Evolutionary conservation across 2,888 invertebrate genomes (phyloP).

Genomic region (Cerceris ruficornis): DNA sequence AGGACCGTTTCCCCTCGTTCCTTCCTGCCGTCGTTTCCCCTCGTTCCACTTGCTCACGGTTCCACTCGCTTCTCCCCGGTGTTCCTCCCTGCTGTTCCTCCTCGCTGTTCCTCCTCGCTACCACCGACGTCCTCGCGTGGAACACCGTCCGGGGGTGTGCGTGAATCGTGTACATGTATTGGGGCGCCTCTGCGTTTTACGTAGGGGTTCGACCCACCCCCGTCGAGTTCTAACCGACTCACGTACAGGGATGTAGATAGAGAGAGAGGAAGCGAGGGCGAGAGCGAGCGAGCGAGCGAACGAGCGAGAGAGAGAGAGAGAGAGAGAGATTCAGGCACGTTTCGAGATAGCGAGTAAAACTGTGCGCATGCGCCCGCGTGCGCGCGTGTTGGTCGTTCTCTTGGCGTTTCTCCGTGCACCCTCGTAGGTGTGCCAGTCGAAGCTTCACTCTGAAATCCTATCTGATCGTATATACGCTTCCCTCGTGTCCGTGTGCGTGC

Average conservation of each 20-base stretch:
- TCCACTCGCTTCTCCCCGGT: conserved; percentile 26
- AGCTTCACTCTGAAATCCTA: conserved; percentile 23
- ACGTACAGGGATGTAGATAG: conserved; percentile 25
- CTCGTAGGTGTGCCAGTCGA: conserved; percentile 2
- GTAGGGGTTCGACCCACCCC: conserved; percentile 44
- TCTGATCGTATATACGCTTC: conserved; percentile 6
- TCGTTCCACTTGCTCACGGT: conserved; percentile 12
- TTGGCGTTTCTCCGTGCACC: neutral
- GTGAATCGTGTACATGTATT: neutral
- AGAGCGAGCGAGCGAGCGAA: no score
- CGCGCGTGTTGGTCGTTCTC: neutral
- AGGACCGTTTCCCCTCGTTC: conserved; percentile 22
- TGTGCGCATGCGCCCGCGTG: neutral
- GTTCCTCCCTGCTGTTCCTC: no score
- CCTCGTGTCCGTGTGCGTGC: no score
- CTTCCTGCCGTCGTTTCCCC: neutral
- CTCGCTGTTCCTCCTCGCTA: neutral
- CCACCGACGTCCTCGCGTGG: conserved; percentile 16
- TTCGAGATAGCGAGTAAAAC: conserved; percentile 18
- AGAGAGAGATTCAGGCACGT: neutral
- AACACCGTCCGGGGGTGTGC: conserved; percentile 4
- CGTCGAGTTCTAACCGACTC: conserved; percentile 39
- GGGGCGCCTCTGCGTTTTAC: conserved; percentile 22
- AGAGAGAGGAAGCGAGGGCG: no score
- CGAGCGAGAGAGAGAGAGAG: no score